Evolutionary conservation across 2,888 invertebrate genomes (phyloP), one percentile per base, ranked within the genome.

Genomic region (Sinotaia quadrata): DNA sequence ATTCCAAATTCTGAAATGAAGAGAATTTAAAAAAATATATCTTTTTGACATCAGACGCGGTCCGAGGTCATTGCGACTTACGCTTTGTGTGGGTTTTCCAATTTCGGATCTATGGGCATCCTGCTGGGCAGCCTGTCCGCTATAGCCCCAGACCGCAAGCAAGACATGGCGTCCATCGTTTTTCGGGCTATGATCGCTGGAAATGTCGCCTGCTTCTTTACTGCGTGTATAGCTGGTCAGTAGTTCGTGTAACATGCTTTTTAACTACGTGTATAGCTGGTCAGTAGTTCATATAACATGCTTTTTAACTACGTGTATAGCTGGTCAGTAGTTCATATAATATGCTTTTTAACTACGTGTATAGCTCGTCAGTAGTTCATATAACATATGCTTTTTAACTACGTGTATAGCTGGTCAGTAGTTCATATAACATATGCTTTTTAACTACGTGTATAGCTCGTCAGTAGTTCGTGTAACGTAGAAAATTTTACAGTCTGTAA

Each of bases 101-200:
- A 85, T 66, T 76, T 85, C 60, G 84, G 84, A 1, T 84, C 85
- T 5, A 81, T 85, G 69, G 85, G 85, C 7, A 84, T 85, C 27
- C 68, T 80, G 51, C 69, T 85, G 7, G 84, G 85, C 7, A 79
- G 74, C 2, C 56, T 85, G 34, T 73, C 78, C 3, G 81, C 81
- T 5, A 63, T 85, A 68, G 84, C 78, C 1, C 85, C 85, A 2
- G 65, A 72, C 5, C 73, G 85, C 12, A 76, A 76, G 51, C 49
- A 73, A 3, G 82, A 78, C 49, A 63, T 85, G 44, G 62, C 82
- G 2, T 62, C 73, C 51, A 76, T 83, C 54, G 79, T 84, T 2
- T 41, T 84, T 5, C 67, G 85, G 18, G 87, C 88, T 1, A 85
- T 88, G 86, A 81, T 87, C 10, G 81, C 86, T 18, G 87, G 87